Base-by-base conservation (phyloP, 2,888 invertebrate species). In the Linyphia triangularis region DNA sequence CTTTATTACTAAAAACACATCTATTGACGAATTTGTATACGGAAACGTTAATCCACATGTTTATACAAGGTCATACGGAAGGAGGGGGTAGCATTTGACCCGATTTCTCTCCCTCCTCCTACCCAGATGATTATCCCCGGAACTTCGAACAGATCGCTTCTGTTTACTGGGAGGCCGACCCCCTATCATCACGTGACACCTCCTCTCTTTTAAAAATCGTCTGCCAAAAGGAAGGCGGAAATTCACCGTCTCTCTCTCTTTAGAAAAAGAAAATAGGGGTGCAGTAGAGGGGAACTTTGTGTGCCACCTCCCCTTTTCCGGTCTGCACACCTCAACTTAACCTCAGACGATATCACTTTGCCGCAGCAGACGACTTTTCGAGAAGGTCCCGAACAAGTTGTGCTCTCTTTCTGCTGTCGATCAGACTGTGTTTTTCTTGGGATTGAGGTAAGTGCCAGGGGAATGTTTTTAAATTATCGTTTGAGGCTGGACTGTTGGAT, bases 221-320 rank as follows among this genome's bases (percentile, higher is more conserved):
- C 51, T 51, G 51, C 51, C 3, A 75, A 28, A n/a, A 59, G 75
- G 73, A 72, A 83, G 79, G 85, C 85, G 85, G 85, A 85, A 85
- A 85, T 72, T 59, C 65, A 59, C 72, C 63, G 85, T 30, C 85
- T 67, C 59, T 37, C 72, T 40, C 26, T 59, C 75, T 69, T n/a
- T 69, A 63, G 43, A 33, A 78, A 69, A 51, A 57, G n/a, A n/a
- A n/a, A 33, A 33, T 19, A 26, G 77, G 77, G 77, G 77, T 13
- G 57, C 24, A 13, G 16, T 10, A 28, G 33, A 59, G 57, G 81
- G 81, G 63, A 67, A 33, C 24, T 24, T 51, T 37, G 16, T 33
- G 24, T 6, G 24, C 59, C 69, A 43, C 79, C 63, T 40, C 77
- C 77, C 26, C 57, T 57, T 57, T 70, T 22, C 33, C 57, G 51